A percentile compares a stretch with the other conserved stretches of the same genome.
Conservation (phyloP, 2,113 vertebrate genomes). For the Cygnus buccinator region DNA sequence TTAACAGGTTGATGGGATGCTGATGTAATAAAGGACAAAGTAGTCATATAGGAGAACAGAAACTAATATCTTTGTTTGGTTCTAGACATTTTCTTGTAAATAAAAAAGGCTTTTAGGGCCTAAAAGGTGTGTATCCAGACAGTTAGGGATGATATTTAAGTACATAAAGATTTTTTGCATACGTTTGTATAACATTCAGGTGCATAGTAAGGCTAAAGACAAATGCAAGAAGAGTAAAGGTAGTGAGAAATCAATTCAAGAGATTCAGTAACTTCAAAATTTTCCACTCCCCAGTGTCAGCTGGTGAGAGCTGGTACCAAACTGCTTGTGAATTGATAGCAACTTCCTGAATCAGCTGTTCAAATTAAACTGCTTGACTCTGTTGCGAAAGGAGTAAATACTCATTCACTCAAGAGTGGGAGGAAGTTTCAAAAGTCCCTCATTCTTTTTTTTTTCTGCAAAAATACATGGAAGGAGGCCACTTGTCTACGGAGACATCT, state of each 20-base stretch:
- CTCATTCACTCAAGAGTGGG: neutral
- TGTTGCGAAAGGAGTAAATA: conserved; percentile 20
- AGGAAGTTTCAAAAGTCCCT: neutral
- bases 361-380: conserved; percentile 40
- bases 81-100: neutral
- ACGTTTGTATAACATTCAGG: neutral
- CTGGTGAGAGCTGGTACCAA: neutral
- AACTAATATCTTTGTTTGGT: neutral
- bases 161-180: neutral
- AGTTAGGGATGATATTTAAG: neutral
- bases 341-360: neutral
- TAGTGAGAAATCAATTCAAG: neutral
- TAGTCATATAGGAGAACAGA: neutral
- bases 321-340: neutral
- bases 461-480: neutral
- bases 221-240: neutral
- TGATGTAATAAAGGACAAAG: neutral
- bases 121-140: neutral
- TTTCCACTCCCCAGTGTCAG: neutral
- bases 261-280: neutral
- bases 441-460: neutral
- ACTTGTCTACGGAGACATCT: neutral
- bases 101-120: neutral
- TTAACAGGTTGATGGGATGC: neutral
- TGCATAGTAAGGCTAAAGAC: neutral